Conservation (phyloP, 2,797 vertebrate species). For the Pangasius larnaudii region DNA sequence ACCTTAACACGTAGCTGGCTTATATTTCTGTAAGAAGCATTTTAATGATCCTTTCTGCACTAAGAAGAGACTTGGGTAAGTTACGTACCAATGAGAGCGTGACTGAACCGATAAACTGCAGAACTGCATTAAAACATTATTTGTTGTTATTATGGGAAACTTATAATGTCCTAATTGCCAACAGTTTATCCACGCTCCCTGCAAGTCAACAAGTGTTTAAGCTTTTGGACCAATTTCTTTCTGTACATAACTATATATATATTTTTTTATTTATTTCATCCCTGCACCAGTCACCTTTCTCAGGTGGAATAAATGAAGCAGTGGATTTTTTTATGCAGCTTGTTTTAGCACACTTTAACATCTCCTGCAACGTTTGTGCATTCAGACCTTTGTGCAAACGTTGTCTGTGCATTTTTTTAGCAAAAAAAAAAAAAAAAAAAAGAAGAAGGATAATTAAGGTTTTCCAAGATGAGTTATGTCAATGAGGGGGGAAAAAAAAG, state of each 20-base stretch:
- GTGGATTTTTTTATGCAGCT: background rate
- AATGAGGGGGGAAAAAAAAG: background rate
- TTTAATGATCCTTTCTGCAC: background rate
- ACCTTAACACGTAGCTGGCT: background rate
- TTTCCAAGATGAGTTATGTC: background rate
- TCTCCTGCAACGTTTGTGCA: background rate
- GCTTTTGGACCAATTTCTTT: background rate
- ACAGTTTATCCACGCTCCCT: background rate
- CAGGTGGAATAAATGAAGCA: background rate
- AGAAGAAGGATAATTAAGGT: background rate
- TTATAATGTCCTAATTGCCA: background rate
- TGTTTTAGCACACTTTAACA: background rate
- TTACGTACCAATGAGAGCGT: background rate
- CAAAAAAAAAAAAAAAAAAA: accelerated
- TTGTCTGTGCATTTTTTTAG: background rate
- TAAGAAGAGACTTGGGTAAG: background rate
- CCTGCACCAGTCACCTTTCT: background rate
- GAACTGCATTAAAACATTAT: background rate
- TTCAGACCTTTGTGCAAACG: too few relatives aligned
- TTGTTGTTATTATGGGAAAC: background rate
- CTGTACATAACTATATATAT: background rate
- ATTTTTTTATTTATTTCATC: too few relatives aligned
- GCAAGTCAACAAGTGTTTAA: slow-evolving; percentile 32
- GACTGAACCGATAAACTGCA: background rate
- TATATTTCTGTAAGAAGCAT: background rate